phyloP scores from a whole-genome alignment of 1,140 invertebrate genomes.

The Meteorus sp. region DNA sequence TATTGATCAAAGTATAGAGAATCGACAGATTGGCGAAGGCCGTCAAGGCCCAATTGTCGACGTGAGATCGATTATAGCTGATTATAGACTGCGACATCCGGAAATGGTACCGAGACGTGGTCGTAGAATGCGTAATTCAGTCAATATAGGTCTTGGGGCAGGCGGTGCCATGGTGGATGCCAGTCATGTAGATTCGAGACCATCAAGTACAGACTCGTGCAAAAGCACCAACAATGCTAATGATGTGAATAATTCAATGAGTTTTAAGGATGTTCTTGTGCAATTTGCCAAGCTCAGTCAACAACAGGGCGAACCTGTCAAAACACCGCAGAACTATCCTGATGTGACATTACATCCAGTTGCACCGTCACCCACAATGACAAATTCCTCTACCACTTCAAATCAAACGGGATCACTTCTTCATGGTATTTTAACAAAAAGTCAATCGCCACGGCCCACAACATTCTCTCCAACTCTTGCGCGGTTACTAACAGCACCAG shows the following conservation, averaged over 20 bases:
- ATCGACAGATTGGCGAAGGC: slow-evolving; percentile 63
- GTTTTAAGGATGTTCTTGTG: slow-evolving; percentile 77
- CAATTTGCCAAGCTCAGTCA: slow-evolving; percentile 72
- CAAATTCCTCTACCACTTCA: slow-evolving; percentile 44
- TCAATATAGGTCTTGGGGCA: slow-evolving; percentile 49
- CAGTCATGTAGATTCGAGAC: slow-evolving; percentile 50
- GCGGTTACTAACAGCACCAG: slow-evolving; percentile 72
- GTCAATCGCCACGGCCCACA: slow-evolving; percentile 56
- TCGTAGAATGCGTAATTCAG: slow-evolving; percentile 54
- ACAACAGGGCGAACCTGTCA: slow-evolving; percentile 57
- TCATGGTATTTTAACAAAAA: slow-evolving; percentile 73
- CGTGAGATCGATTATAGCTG: slow-evolving; percentile 80
- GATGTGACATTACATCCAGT: slow-evolving; percentile 78
- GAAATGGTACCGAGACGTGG: slow-evolving; percentile 66
- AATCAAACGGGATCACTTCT: slow-evolving; percentile 67
- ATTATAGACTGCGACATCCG: slow-evolving; percentile 75
- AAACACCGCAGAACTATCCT: slow-evolving; percentile 70
- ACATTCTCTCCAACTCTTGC: slow-evolving; percentile 78
- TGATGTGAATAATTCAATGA: slow-evolving; percentile 53
- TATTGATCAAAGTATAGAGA: slow-evolving; percentile 37
- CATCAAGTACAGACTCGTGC: slow-evolving; percentile 61
- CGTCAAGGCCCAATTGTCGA: slow-evolving; percentile 76
- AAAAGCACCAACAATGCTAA: slow-evolving; percentile 52
- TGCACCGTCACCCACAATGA: slow-evolving; percentile 49
- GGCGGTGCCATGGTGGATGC: slow-evolving; percentile 56